phyloP scores from a whole-genome alignment of 2,797 vertebrate species.

The Nothura maculosa region DNA sequence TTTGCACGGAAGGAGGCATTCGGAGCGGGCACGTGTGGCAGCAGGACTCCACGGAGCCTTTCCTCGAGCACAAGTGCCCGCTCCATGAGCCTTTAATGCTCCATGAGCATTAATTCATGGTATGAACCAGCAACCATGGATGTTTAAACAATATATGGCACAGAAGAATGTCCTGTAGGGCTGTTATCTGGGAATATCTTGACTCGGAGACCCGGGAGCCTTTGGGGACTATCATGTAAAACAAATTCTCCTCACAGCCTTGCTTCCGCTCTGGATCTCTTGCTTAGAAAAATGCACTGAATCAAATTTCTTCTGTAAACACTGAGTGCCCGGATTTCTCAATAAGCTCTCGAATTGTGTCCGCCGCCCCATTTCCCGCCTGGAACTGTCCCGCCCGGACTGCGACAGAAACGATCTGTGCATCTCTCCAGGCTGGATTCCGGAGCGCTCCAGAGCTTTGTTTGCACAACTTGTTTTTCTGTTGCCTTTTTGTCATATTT shows the following conservation, averaged over 20 bases:
- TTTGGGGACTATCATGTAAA: slow-evolving; percentile 58
- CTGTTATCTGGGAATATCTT: slow-evolving; percentile 57
- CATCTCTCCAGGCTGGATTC: neutral
- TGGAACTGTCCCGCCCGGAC: fast-evolving
- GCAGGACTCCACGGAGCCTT: neutral
- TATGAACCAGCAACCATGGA: neutral
- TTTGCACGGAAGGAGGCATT: neutral
- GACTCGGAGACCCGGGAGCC: slow-evolving; percentile 63
- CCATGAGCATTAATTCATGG: neutral
- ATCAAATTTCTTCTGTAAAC: slow-evolving; percentile 47
- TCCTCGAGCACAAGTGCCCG: slow-evolving; percentile 19
- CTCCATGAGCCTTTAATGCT: neutral
- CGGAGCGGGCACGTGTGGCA: neutral
- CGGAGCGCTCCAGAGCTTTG: neutral
- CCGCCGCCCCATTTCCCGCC: neutral
- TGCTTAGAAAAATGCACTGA: slow-evolving; percentile 6
- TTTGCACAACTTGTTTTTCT: slow-evolving; percentile 9
- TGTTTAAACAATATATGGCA: slow-evolving; percentile 19
- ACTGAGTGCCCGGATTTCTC: neutral
- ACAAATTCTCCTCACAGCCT: slow-evolving; percentile 52
- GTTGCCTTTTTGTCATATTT: neutral
- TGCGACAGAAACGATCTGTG: neutral
- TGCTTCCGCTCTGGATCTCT: neutral
- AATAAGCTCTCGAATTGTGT: slow-evolving; percentile 13
- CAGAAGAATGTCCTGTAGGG: neutral